Conservation (phyloP, 1,140 invertebrate genomes). For the Lerema accius region DNA sequence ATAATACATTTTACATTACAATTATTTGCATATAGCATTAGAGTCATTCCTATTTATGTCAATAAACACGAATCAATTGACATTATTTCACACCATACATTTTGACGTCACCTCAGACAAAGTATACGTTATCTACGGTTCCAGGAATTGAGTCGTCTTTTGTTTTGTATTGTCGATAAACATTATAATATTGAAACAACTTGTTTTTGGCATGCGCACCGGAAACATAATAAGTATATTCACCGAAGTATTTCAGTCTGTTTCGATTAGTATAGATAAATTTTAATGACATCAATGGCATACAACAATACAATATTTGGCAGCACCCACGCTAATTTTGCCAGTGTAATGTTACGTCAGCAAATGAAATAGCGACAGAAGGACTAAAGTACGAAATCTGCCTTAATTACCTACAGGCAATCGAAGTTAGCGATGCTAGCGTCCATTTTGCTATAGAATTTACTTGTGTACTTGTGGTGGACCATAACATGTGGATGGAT, state of each 20-base stretch:
- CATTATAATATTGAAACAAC: neutral
- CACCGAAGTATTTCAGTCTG: neutral
- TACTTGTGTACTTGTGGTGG: too few species aligned
- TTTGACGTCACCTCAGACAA: neutral
- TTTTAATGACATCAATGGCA: neutral
- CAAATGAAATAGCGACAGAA: too few species aligned
- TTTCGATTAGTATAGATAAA: neutral
- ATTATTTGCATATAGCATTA: too few species aligned
- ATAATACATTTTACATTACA: too few species aligned
- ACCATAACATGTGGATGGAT: too few species aligned
- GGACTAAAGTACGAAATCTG: too few species aligned
- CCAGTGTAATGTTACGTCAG: neutral
- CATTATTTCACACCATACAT: neutral
- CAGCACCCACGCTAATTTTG: neutral
- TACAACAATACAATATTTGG: neutral
- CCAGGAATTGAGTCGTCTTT: neutral
- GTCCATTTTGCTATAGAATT: too few species aligned
- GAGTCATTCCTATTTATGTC: too few species aligned
- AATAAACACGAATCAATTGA: neutral
- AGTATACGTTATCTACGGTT: neutral
- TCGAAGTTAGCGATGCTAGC: too few species aligned
- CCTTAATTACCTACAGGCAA: too few species aligned
- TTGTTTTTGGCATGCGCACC: neutral
- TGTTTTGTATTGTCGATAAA: neutral
- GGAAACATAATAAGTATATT: neutral